Evolutionary conservation across 1,140 invertebrate genomes (phyloP).

Genomic region (Drosophila truncata): DNA sequence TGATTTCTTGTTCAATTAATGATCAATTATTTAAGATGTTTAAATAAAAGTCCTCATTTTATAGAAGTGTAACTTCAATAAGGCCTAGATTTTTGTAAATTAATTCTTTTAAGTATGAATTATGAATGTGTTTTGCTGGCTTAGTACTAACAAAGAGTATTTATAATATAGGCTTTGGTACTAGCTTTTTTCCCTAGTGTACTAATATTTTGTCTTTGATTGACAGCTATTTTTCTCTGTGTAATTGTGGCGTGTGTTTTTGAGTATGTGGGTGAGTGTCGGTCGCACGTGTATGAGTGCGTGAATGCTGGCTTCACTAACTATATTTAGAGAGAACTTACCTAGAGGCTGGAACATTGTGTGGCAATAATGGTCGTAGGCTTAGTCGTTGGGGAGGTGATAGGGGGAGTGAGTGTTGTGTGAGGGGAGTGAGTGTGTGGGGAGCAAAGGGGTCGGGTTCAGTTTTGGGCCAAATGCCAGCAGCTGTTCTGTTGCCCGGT

Average conservation of each 20-base stretch:
- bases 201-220: too few relatives aligned
- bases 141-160: neutral
- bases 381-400: neutral
- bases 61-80: neutral
- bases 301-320: constrained; percentile 28
- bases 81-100: neutral
- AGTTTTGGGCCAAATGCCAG: constrained; percentile 56
- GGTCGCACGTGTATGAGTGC: constrained; percentile 36
- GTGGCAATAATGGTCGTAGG: constrained; percentile 10
- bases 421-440: neutral
- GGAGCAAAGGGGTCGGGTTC: neutral
- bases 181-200: neutral
- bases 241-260: constrained; percentile 3
- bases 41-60: too few relatives aligned
- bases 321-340: constrained; percentile 64
- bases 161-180: neutral
- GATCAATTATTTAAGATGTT: neutral
- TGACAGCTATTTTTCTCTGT: neutral
- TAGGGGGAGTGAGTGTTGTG: constrained; percentile 10
- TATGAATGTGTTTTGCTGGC: neutral
- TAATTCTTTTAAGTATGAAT: neutral
- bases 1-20: neutral
- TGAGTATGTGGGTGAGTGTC: constrained; percentile 27
- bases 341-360: constrained; percentile 26
- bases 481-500: constrained; percentile 66